A percentile compares a stretch with the other conserved stretches of the same genome.
phyloP scores from a whole-genome alignment of 2,797 vertebrate genomes.

The Intellagama lesueurii region DNA sequence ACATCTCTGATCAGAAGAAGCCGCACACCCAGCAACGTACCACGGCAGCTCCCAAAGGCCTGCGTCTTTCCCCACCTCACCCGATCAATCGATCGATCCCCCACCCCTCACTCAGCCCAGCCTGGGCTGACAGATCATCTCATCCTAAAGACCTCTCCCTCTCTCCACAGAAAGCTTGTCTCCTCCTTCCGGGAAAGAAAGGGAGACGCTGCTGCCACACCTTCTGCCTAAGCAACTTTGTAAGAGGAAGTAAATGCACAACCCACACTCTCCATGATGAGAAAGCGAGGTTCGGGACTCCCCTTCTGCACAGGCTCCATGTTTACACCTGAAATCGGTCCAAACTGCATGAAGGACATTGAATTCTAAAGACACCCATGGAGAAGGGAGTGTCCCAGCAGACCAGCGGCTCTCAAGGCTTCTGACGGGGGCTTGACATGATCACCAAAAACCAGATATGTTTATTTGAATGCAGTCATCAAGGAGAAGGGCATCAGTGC shows the following conservation, averaged over 20 bases:
- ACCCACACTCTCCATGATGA: background rate
- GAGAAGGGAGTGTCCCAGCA: background rate
- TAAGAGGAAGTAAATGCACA: background rate
- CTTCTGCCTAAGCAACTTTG: background rate
- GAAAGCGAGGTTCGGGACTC: background rate
- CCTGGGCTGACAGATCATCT: too few species aligned
- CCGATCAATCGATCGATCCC: too few species aligned
- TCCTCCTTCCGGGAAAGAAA: too few species aligned
- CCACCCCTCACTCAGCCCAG: too few species aligned
- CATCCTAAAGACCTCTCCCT: background rate
- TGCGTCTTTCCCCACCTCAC: too few species aligned
- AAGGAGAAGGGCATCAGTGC: background rate
- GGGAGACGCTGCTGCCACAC: background rate
- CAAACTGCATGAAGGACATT: too few species aligned
- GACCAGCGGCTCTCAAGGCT: background rate
- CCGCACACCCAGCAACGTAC: too few species aligned
- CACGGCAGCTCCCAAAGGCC: too few species aligned
- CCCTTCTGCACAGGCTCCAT: background rate
- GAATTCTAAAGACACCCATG: too few species aligned
- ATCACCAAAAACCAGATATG: too few species aligned
- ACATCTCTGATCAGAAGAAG: too few species aligned
- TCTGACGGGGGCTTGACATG: background rate
- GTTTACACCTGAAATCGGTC: background rate
- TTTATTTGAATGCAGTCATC: background rate
- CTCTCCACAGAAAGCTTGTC: too few species aligned